Conservation (phyloP, 2,888 invertebrate genomes). For the Sinopyrophorus schimmeli region DNA sequence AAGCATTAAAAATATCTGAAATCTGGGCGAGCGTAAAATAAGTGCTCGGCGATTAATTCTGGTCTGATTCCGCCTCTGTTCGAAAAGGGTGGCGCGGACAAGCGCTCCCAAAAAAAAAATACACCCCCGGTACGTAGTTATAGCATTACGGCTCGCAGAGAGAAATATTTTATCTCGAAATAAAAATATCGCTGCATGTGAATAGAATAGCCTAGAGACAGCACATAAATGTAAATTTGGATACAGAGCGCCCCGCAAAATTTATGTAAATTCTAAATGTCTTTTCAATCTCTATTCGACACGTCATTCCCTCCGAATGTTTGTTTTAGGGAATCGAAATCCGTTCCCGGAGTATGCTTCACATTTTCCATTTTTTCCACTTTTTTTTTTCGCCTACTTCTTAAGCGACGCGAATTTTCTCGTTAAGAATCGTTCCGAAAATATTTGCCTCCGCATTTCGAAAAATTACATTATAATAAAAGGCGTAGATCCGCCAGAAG, state of each 20-base stretch:
- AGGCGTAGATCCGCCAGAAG: too few species aligned
- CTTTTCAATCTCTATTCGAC: conserved; percentile 40
- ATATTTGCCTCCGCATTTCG: too few species aligned
- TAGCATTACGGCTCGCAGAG: conserved; percentile 23
- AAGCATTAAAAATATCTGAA: conserved; percentile 17
- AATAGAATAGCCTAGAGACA: conserved; percentile 34
- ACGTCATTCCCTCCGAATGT: conserved; percentile 38
- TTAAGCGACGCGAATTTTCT: too few species aligned
- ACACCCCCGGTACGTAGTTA: conserved; percentile 23
- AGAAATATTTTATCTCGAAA: conserved; percentile 32
- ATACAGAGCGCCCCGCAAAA: conserved; percentile 34
- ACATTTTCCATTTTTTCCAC: conserved; percentile 10
- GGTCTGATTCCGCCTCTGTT: conserved; percentile 17
- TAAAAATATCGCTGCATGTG: conserved; percentile 31
- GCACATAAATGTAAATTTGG: conserved; percentile 34
- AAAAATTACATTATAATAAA: too few species aligned
- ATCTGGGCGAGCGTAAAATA: conserved; percentile 18
- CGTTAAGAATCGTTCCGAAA: too few species aligned
- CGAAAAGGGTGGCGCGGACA: not conserved
- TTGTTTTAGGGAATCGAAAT: conserved; percentile 35
- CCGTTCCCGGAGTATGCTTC: conserved; percentile 22
- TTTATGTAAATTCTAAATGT: conserved; percentile 40
- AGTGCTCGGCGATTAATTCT: conserved; percentile 22
- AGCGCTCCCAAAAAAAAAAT: conserved; percentile 23
- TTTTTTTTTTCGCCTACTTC: too few species aligned